Percentiles rank a stretch among this genome's conserved stretches.
These are phyloP conservation scores for Clarias batrachus DNA, from an alignment of 2,113 vertebrate genomes.

Conservation along the genomic window DNA sequence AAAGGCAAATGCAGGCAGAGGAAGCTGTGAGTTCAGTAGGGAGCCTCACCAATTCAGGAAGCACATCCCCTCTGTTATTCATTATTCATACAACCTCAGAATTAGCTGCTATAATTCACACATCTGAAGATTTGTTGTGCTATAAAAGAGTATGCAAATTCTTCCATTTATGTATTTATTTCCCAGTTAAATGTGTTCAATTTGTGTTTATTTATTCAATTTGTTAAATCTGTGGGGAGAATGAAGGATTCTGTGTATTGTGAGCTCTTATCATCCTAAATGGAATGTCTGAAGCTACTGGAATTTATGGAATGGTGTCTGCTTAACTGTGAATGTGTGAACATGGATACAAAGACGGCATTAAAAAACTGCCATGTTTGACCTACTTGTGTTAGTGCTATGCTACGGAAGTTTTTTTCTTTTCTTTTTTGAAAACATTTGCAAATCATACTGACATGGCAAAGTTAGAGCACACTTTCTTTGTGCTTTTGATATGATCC, in stretches of 20 bases:
- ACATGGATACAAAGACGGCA: slow-evolving; percentile 7
- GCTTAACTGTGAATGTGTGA: slow-evolving; percentile 13
- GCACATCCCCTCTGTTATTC: slow-evolving; percentile 69
- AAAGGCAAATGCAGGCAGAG: slow-evolving; percentile 67
- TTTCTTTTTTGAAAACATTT: not conserved
- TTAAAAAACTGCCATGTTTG: slow-evolving; percentile 3
- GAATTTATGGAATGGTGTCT: not conserved
- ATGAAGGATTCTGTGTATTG: slow-evolving; percentile 49
- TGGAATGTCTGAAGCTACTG: slow-evolving; percentile 37
- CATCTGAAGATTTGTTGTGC: slow-evolving; percentile 22
- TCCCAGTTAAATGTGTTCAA: slow-evolving; percentile 66
- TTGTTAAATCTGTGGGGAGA: slow-evolving; percentile 57
- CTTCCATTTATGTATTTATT: slow-evolving; percentile 71
- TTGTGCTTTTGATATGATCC: not conserved
- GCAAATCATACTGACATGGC: not conserved
- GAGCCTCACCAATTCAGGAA: slow-evolving; percentile 71
- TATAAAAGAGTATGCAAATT: slow-evolving; percentile 63
- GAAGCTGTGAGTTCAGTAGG: slow-evolving; percentile 67
- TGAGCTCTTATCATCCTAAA: slow-evolving; percentile 45
- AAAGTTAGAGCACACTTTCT: not conserved
- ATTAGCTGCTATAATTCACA: slow-evolving; percentile 69
- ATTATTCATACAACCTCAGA: slow-evolving; percentile 78
- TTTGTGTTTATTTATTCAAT: slow-evolving; percentile 72
- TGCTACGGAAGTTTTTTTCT: not conserved
- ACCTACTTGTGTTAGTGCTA: slow-evolving; percentile 3